Percentiles rank a stretch among this genome's conserved stretches.
phyloP scores from a whole-genome alignment of 1,140 invertebrate species.

The Drosophila micromelanica region DNA sequence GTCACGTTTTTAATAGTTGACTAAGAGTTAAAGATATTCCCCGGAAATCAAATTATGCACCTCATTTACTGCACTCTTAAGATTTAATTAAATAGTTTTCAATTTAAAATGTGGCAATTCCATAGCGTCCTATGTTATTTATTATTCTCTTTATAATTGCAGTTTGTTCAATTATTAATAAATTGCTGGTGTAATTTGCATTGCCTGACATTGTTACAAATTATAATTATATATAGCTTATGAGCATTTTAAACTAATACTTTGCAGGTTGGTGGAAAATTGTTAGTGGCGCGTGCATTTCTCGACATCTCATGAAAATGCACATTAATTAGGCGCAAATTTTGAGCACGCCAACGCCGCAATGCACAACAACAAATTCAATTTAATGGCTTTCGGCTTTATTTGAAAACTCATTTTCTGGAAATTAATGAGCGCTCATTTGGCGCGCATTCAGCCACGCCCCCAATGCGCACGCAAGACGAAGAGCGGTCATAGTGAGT shows the following conservation, averaged over 20 bases:
- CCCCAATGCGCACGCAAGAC: slow-evolving; percentile 67
- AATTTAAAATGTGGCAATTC: slow-evolving; percentile 30
- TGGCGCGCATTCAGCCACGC: slow-evolving; percentile 63
- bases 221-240: slow-evolving; percentile 22
- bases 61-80: background rate
- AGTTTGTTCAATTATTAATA: slow-evolving; percentile 21
- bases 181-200: slow-evolving; percentile 7
- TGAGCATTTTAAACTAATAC: slow-evolving; percentile 31
- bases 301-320: slow-evolving; percentile 49
- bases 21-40: too few species aligned
- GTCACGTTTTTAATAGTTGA: too few species aligned
- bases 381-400: slow-evolving; percentile 67
- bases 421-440: slow-evolving; percentile 79
- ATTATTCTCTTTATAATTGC: slow-evolving; percentile 6
- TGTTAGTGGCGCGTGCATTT: slow-evolving; percentile 52
- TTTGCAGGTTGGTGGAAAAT: slow-evolving; percentile 50
- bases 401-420: slow-evolving; percentile 73
- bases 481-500: slow-evolving; percentile 25
- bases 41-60: background rate
- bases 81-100: slow-evolving; percentile 54
- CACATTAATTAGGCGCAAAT: slow-evolving; percentile 72
- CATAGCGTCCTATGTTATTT: slow-evolving; percentile 14
- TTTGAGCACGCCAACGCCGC: slow-evolving; percentile 56
- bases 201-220: slow-evolving; percentile 7
- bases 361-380: slow-evolving; percentile 50